Evolutionary conservation across 2,797 vertebrate genomes (phyloP), one percentile per base, ranked within the genome.

Genomic region (Labeo calbasu): DNA sequence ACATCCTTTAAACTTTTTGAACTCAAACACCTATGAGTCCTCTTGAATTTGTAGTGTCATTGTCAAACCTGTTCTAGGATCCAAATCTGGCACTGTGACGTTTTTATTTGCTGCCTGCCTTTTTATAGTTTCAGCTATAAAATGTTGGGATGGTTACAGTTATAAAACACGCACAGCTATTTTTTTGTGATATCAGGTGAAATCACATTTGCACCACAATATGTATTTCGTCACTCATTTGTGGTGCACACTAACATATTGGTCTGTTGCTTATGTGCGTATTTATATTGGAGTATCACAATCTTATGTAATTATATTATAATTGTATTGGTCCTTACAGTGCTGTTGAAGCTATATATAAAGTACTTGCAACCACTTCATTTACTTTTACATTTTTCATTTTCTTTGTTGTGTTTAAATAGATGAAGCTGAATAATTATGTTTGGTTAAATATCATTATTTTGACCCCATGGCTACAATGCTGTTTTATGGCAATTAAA

Each of bases 1-100:
- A 70, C 10, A 11, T 36, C 40, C 46, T 78, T 84, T 69, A 32
- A 70, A 69, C 63, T 12, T 83, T 69, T 77, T 21, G 1, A 71
- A 48, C 43, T 55, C 17, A 10, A 23, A 14, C 40, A 79, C 57
- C 46, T 66, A 40, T 48, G 25, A 17, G 32, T 65, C n/a, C 36
- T 46, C 15, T 46, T 71, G 36, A 69, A 23, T 43, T 69, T 69
- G 21, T 51, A 4, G 13, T 69, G 65, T 55, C 5, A 21, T 19
- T 68, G 63, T 50, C 32, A 69, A 69, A 66, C 23, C 25, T 63
- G 23, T 61, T 25, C 43, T 48, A 51, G 2, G 61, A 65, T 63
- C 13, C 25, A 63, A 63, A 63, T 63, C 25, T 28, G 61, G 5
- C 61, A 28, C 13, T 15, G 17, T 6, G 25, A 32, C 6, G 43